A percentile compares a stretch with the other conserved stretches of the same genome.
These are phyloP conservation scores for Cyphomyrus discorhynchus DNA, from an alignment of 2,113 vertebrate species.

Conservation along the genomic window DNA sequence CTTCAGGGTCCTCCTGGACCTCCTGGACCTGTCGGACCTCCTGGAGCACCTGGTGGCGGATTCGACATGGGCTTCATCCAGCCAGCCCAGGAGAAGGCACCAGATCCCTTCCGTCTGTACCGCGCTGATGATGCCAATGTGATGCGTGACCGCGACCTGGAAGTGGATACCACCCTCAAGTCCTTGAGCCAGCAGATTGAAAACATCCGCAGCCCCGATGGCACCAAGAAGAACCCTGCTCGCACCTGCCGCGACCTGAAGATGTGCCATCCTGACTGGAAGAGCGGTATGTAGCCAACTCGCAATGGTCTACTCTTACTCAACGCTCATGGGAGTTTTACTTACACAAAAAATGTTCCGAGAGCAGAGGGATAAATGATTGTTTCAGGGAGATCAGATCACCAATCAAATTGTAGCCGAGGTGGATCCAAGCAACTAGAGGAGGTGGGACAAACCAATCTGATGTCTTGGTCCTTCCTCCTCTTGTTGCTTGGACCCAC, in stretches of 20 bases:
- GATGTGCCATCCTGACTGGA: slow-evolving; percentile 98
- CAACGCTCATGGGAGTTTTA: no score
- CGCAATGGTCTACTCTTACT: background rate
- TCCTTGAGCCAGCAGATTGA: slow-evolving; percentile 97
- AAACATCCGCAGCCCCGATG: slow-evolving; percentile 94
- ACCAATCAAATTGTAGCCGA: no score
- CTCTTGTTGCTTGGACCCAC: no score
- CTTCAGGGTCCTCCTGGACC: slow-evolving; percentile 82
- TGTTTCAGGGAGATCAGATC: no score
- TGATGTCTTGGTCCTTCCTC: no score
- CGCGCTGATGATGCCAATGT: slow-evolving; percentile 91
- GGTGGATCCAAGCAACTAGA: no score
- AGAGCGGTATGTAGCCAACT: slow-evolving; percentile 74
- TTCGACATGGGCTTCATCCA: slow-evolving; percentile 93
- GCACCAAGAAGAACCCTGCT: slow-evolving; percentile 94
- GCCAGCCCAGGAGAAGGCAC: slow-evolving; percentile 85
- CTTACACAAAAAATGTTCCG: no score
- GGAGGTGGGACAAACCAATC: no score
- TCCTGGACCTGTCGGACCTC: slow-evolving; percentile 81
- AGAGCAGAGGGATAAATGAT: no score
- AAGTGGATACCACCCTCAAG: slow-evolving; percentile 96
- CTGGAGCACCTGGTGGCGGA: slow-evolving; percentile 80
- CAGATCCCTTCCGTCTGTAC: slow-evolving; percentile 79
- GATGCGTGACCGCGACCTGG: slow-evolving; percentile 88
- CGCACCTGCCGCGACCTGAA: slow-evolving; percentile 97